Conservation (phyloP, 2,113 vertebrate genomes). For the Oryzias javanicus region DNA sequence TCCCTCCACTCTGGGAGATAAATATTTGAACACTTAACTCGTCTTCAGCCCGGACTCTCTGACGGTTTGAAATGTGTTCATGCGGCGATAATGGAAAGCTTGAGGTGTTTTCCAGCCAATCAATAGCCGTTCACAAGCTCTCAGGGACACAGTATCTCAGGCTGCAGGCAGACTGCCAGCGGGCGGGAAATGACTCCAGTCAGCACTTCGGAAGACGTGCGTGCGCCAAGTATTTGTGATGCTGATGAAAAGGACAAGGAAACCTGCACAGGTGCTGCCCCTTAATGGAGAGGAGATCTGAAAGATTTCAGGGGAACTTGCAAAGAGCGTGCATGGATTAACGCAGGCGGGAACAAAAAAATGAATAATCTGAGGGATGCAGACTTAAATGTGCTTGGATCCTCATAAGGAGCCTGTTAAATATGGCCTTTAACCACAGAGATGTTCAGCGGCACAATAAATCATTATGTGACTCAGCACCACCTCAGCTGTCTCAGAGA, state of each 20-base stretch:
- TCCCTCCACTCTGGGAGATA: constrained; percentile 24
- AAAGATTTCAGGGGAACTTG: constrained; percentile 8
- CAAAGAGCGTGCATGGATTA: background rate
- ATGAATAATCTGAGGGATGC: too few relatives aligned
- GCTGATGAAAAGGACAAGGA: constrained; percentile 34
- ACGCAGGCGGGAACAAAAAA: background rate
- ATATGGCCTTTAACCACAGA: too few relatives aligned
- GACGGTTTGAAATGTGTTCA: constrained; percentile 46
- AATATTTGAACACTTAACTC: constrained; percentile 59
- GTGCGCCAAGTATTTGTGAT: constrained; percentile 7
- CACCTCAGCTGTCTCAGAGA: too few relatives aligned
- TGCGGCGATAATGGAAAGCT: constrained; percentile 62
- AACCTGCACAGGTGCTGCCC: constrained; percentile 7
- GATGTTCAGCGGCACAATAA: too few relatives aligned
- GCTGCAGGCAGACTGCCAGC: constrained; percentile 52
- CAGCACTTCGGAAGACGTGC: constrained; percentile 56
- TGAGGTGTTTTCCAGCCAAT: constrained; percentile 49
- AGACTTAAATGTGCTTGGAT: too few relatives aligned
- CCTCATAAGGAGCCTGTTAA: too few relatives aligned
- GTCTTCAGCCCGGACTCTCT: constrained; percentile 1
- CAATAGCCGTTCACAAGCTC: constrained; percentile 71
- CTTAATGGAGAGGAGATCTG: constrained; percentile 1
- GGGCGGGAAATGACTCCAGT: constrained; percentile 50
- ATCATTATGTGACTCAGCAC: too few relatives aligned
- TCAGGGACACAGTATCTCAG: constrained; percentile 59